Percentiles rank a stretch among this genome's conserved stretches.
phyloP scores from a whole-genome alignment of 2,888 invertebrate genomes.

The Meiosimyza platycephala region DNA sequence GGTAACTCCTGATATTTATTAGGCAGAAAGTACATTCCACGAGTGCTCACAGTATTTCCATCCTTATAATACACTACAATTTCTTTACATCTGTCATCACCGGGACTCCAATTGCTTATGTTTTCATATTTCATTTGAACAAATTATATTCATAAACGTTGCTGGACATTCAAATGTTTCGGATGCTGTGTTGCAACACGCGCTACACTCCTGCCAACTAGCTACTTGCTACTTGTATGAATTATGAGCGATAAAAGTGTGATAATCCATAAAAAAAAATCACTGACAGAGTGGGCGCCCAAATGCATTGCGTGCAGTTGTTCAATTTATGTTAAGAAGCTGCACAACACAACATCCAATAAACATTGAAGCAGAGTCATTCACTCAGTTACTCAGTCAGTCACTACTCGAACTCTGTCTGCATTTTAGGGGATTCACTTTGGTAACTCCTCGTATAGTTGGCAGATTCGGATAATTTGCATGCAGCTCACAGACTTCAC shows the following conservation, averaged over 20 bases:
- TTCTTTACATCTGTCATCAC: background rate
- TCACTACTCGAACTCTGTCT: background rate
- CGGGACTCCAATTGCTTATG: slow-evolving; percentile 20
- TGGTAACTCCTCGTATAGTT: slow-evolving; percentile 10
- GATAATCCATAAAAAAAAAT: too few relatives aligned
- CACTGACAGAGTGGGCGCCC: slow-evolving; percentile 21
- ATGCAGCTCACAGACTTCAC: slow-evolving; percentile 61
- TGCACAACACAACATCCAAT: slow-evolving; percentile 5
- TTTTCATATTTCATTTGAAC: slow-evolving; percentile 30
- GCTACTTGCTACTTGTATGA: too few relatives aligned
- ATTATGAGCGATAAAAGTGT: too few relatives aligned
- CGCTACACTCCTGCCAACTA: background rate
- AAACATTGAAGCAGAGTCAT: background rate
- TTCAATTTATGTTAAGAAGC: slow-evolving; percentile 32
- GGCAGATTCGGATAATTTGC: slow-evolving; percentile 63
- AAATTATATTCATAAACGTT: slow-evolving; percentile 23
- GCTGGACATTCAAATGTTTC: slow-evolving; percentile 14
- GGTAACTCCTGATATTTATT: too few relatives aligned
- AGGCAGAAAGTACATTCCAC: too few relatives aligned
- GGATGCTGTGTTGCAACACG: background rate
- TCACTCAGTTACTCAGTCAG: background rate
- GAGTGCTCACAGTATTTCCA: too few relatives aligned
- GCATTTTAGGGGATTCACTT: too few relatives aligned
- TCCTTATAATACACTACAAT: background rate
- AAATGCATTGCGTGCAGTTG: slow-evolving; percentile 16